Conservation (phyloP, 2,888 invertebrate genomes). For the Stenoptilia bipunctidactyla region DNA sequence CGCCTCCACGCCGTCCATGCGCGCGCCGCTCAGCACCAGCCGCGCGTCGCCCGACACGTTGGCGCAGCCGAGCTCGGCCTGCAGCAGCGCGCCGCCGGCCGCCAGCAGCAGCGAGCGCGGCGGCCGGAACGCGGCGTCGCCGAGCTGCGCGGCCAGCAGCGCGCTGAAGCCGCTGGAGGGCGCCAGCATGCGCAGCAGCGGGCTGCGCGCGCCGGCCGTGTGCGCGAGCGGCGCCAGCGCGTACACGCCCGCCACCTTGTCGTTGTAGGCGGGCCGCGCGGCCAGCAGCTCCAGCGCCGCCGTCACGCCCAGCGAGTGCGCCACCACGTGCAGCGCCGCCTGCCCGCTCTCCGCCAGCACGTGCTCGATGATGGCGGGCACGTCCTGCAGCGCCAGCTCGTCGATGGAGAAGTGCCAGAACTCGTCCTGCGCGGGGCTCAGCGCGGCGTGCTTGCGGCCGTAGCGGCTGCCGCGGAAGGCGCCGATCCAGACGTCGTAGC, state of each 20-base stretch:
- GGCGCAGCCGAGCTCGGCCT: conserved; percentile 43
- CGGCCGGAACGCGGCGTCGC: conserved; percentile 40
- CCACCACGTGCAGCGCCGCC: conserved; percentile 47
- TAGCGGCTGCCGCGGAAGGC: conserved; percentile 56
- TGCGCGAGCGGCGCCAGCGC: conserved; percentile 57
- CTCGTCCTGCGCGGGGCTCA: conserved; percentile 37
- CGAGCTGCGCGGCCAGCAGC: conserved; percentile 28
- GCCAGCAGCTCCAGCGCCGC: conserved; percentile 45
- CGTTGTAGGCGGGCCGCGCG: conserved; percentile 40
- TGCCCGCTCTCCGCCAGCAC: conserved; percentile 35
- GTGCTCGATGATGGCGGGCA: conserved; percentile 57
- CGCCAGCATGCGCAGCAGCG: conserved; percentile 48
- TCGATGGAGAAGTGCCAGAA: conserved; percentile 61
- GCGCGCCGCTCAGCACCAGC: conserved; percentile 74
- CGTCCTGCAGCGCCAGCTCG: conserved; percentile 51
- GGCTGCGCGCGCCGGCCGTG: conserved; percentile 51
- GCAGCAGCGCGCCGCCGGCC: conserved; percentile 44
- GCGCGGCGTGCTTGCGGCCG: conserved; percentile 42
- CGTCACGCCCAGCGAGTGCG: conserved; percentile 44
- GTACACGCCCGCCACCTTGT: conserved; percentile 48
- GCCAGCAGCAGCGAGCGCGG: conserved; percentile 31
- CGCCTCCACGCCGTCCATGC: conserved; percentile 64
- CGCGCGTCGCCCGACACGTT: conserved; percentile 72
- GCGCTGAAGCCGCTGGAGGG: conserved; percentile 36
- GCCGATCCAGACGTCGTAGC: conserved; percentile 60